Evolutionary conservation across 2,113 vertebrate genomes (phyloP), one percentile per base, ranked within the genome.

Genomic region (Scomber colias): DNA sequence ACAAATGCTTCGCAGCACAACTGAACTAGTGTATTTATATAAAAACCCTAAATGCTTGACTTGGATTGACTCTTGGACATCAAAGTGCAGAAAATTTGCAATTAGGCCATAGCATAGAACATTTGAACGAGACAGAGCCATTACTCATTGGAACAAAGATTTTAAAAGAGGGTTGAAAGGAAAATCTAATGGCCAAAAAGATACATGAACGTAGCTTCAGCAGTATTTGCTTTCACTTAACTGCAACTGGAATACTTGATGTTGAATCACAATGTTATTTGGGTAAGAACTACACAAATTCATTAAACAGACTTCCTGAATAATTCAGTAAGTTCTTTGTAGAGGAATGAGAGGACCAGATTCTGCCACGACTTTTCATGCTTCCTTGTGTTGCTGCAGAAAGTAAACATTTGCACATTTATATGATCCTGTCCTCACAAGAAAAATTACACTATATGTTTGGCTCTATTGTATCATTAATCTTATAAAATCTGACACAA

Each of bases 401-500:
- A 51, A 49, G 8, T 27, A 14, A 31, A 71, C 49, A 30, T 31
- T 11, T 30, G 9, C 3, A 16, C 46, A 62, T 62, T 44, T 11
- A 21, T 35, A 40, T 40, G 35, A 40, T 9, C 35, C 8, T 40
- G 35, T 40, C 35, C 35, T 40, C 35, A 7, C 35, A 40, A 9
- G 35, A 40, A 40, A 40, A 40, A 8, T 7, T 2, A 40, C 35
- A 40, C 13, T 11, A 60, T 50, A 9, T 11, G 27, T 54, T 40
- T 53, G 0, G 19, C 5, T 27, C 3, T 17, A 3, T 19, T 4
- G 27, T 40, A 9, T 8, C 27, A 51, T 24, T 24, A 16, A 44
- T 62, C 27, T 44, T 44, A 30, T 45, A 62, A 11, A 71, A 48
- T 62, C 27, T 44, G 44, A 30, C 45, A 62, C 16, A 71, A 48